phyloP scores from a whole-genome alignment of 2,113 vertebrate species.

The Nesospiza acunhae region DNA sequence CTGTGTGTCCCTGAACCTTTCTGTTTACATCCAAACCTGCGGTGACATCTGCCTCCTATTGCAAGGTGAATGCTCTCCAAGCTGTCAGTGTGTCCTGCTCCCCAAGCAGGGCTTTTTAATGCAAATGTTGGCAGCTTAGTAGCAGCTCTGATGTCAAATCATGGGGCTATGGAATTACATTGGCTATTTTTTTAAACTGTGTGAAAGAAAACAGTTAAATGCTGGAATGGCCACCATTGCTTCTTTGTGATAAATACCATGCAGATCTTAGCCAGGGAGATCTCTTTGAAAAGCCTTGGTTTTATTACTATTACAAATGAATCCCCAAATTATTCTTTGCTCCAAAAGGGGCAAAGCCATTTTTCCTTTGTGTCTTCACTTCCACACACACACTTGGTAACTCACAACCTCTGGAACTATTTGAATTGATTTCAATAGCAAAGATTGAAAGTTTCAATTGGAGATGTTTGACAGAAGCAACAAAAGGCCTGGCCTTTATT shows the following conservation, averaged over 20 bases:
- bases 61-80: neutral
- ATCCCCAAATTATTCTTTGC: neutral
- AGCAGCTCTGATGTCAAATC: neutral
- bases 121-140: neutral
- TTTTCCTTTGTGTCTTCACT: neutral
- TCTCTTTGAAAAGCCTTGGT: neutral
- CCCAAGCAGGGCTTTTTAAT: neutral
- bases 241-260: neutral
- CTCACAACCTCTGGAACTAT: neutral
- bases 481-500: neutral
- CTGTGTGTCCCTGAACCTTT: neutral
- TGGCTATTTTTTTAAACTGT: neutral
- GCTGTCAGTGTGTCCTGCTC: neutral
- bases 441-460: neutral
- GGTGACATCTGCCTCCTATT: neutral
- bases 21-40: neutral
- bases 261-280: neutral
- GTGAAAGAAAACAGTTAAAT: neutral
- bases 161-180: neutral
- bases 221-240: neutral
- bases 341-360: neutral
- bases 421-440: neutral
- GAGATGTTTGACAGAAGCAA: neutral
- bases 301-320: neutral
- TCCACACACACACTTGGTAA: neutral